A percentile compares a stretch with the other conserved stretches of the same genome.
These are phyloP conservation scores for cat (Felis catus) DNA, from an alignment of 2,113 vertebrate species.

Conservation along the genomic window DNA sequence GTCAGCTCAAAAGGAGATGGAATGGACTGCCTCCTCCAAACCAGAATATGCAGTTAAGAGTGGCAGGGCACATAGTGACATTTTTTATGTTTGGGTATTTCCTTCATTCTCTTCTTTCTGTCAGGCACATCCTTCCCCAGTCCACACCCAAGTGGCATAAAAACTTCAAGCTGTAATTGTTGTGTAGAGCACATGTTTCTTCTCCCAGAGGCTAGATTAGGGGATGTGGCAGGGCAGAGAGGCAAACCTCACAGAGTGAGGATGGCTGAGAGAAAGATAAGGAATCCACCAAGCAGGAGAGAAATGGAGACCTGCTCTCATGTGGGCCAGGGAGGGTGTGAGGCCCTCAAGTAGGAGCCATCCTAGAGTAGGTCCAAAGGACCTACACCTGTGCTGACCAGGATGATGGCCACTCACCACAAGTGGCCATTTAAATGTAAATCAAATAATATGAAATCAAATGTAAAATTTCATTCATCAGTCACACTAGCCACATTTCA, in stretches of 20 bases:
- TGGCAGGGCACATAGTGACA: background rate
- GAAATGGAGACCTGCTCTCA: background rate
- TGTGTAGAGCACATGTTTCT: background rate
- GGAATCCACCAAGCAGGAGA: background rate
- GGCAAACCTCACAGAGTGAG: background rate
- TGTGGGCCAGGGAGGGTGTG: background rate
- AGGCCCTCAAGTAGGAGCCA: background rate
- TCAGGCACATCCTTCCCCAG: background rate
- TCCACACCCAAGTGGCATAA: background rate
- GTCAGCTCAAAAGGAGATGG: background rate
- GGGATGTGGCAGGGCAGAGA: background rate
- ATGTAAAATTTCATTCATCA: background rate
- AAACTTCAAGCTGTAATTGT: background rate
- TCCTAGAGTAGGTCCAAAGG: background rate
- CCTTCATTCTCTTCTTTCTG: background rate
- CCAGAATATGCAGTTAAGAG: background rate
- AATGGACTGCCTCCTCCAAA: background rate
- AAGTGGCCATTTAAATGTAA: background rate
- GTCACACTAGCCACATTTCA: background rate
- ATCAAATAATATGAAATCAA: background rate
- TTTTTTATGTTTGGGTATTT: background rate
- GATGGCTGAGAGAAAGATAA: background rate
- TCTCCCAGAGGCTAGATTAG: background rate
- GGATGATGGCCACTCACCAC: background rate
- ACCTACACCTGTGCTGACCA: background rate